Conservation (phyloP, 2,797 vertebrate genomes). For the Scolopax bukidnonensis region DNA sequence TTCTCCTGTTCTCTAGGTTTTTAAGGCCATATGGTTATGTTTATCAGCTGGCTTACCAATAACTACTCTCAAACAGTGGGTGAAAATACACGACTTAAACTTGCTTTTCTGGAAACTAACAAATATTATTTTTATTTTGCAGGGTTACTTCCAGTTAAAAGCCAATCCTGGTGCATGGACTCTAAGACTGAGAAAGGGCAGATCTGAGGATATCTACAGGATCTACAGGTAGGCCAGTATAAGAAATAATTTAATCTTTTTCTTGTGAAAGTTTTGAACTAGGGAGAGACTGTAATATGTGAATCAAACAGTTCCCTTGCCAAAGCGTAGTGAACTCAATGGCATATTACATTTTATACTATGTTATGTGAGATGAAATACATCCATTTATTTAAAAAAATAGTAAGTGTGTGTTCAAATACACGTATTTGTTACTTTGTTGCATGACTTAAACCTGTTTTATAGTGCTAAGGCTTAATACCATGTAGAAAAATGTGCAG, state of each 20-base stretch:
- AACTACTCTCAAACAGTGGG: not conserved
- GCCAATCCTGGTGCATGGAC: conserved; percentile 96
- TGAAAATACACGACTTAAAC: not conserved
- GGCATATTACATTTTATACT: not conserved
- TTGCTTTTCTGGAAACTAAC: not conserved
- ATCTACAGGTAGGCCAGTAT: conserved; percentile 88
- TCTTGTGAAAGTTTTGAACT: not conserved
- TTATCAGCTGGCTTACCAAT: not conserved
- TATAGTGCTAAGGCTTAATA: not conserved
- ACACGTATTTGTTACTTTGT: not conserved
- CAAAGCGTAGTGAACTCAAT: not conserved
- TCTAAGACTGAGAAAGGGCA: conserved; percentile 91
- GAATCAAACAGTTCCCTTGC: not conserved
- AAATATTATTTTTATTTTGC: not conserved
- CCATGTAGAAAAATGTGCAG: not conserved
- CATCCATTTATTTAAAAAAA: not conserved
- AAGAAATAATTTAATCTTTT: not conserved
- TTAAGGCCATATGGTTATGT: not conserved
- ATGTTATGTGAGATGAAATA: not conserved
- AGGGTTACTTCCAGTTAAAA: conserved; percentile 99
- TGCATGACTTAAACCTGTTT: not conserved
- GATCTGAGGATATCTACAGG: conserved; percentile 97
- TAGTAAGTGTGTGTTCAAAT: not conserved
- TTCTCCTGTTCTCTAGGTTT: not conserved
- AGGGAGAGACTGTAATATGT: not conserved